Evolutionary conservation across 1,140 invertebrate species (phyloP).

Genomic region (Diorhabda sublineata): DNA sequence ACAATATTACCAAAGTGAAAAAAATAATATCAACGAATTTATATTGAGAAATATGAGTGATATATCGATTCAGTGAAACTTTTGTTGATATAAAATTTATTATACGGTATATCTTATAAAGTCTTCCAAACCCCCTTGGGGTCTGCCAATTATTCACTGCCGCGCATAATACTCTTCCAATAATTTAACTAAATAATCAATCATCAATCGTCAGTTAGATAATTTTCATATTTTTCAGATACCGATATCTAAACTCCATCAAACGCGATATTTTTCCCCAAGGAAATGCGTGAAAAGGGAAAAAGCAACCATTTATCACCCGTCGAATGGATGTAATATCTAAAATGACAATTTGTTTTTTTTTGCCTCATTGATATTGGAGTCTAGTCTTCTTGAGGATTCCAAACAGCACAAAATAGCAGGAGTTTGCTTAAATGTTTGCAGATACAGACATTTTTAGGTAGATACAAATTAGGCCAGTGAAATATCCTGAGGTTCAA

Average conservation of each 20-base stretch:
- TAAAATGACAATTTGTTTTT: slow-evolving; percentile 37
- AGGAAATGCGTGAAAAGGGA: not conserved
- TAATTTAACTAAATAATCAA: slow-evolving; percentile 14
- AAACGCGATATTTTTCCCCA: slow-evolving; percentile 2
- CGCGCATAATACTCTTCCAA: not conserved
- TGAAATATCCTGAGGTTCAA: not conserved
- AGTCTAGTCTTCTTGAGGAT: slow-evolving; percentile 19
- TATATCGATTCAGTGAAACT: no score
- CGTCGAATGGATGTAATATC: slow-evolving; percentile 26
- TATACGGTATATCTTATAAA: not conserved
- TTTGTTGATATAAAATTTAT: no score
- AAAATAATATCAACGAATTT: no score
- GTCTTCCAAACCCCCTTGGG: not conserved
- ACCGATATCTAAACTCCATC: slow-evolving; percentile 14
- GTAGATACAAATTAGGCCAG: not conserved
- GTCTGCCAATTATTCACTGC: not conserved
- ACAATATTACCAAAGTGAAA: no score
- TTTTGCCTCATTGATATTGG: slow-evolving; percentile 33
- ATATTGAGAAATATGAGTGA: no score
- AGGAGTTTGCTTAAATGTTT: not conserved
- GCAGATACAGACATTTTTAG: not conserved
- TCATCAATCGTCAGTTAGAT: slow-evolving; percentile 12
- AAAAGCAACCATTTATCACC: slow-evolving; percentile 26
- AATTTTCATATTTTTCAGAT: slow-evolving; percentile 12
- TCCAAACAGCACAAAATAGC: slow-evolving; percentile 6